Evolutionary conservation across 2,797 vertebrate species (phyloP).

Genomic region (Rhincodon typus): DNA sequence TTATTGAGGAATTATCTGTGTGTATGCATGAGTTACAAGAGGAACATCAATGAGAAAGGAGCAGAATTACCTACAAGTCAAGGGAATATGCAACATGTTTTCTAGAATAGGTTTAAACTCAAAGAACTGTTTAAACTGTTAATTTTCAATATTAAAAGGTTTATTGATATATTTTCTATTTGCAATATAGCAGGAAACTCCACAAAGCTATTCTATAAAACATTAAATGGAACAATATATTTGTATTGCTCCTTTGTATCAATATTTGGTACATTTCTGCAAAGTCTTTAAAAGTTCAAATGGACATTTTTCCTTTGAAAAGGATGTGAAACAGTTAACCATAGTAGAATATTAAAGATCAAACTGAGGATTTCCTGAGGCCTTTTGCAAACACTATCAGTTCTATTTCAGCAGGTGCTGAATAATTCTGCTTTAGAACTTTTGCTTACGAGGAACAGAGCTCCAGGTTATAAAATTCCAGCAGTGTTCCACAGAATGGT

Average conservation of each 20-base stretch:
- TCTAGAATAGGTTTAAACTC: not conserved
- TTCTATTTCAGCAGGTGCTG: not conserved
- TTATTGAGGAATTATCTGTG: not conserved
- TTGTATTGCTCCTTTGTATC: not conserved
- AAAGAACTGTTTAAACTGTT: not conserved
- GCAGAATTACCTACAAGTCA: not conserved
- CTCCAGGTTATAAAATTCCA: not conserved
- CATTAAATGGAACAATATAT: not conserved
- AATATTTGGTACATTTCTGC: not conserved
- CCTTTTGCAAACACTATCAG: not conserved
- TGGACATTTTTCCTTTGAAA: not conserved
- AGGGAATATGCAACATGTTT: not conserved
- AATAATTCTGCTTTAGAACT: not conserved
- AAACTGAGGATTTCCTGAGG: not conserved
- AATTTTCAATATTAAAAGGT: not conserved
- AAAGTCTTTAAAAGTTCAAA: not conserved
- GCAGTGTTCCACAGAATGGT: too few relatives aligned
- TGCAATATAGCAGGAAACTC: not conserved
- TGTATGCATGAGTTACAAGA: not conserved
- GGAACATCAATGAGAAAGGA: not conserved
- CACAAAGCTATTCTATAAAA: not conserved
- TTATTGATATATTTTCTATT: not conserved
- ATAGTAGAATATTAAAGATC: not conserved
- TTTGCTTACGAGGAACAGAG: not conserved
- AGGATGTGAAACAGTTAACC: too few relatives aligned